phyloP scores from a whole-genome alignment of 2,797 vertebrate genomes.

The Gorsachius magnificus region DNA sequence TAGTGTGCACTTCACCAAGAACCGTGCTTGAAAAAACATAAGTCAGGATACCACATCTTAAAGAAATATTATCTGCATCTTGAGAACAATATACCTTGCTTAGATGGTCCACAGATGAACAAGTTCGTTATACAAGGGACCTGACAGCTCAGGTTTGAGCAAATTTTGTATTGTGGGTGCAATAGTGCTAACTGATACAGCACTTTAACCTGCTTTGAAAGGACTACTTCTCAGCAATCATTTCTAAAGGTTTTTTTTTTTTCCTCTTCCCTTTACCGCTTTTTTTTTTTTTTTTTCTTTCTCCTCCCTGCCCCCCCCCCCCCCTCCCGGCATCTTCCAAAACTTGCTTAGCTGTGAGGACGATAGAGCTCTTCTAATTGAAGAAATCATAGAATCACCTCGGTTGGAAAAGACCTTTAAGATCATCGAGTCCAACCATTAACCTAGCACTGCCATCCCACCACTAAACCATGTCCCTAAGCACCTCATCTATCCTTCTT shows the following conservation, averaged over 20 bases:
- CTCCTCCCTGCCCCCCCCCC: accelerated
- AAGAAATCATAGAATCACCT: too few relatives aligned
- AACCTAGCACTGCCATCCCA: too few relatives aligned
- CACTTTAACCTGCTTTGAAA: not conserved
- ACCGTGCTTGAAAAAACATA: not conserved
- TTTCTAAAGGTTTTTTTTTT: not conserved
- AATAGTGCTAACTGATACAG: not conserved
- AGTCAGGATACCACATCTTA: not conserved
- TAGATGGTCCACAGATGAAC: not conserved
- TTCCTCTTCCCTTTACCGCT: not conserved
- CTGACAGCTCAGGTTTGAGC: not conserved
- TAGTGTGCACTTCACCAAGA: not conserved
- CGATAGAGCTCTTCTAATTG: not conserved
- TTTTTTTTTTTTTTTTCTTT: not conserved
- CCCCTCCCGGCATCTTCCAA: not conserved
- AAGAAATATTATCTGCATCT: not conserved
- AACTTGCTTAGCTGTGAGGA: not conserved
- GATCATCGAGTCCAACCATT: too few relatives aligned
- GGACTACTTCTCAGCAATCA: not conserved
- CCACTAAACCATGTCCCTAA: too few relatives aligned
- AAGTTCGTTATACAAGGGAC: not conserved
- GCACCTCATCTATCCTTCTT: too few relatives aligned
- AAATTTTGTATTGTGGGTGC: not conserved
- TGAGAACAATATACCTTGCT: not conserved
- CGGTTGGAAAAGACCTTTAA: too few relatives aligned